Percentiles rank a stretch among this genome's conserved stretches.
Conservation (phyloP, 1,140 invertebrate genomes). For the Papilio polyxenes region DNA sequence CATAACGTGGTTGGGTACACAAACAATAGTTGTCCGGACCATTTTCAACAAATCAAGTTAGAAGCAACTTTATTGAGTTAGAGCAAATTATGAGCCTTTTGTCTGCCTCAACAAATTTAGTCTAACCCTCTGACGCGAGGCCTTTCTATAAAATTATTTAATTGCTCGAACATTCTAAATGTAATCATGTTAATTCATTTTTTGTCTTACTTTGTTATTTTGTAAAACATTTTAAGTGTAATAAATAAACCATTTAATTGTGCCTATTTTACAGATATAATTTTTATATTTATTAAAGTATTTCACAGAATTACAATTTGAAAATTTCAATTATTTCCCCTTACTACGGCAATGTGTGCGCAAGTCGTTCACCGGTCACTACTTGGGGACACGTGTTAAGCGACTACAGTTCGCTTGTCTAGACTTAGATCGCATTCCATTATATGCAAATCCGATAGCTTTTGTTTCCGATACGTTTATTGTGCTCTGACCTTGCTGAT, state of each 20-base stretch:
- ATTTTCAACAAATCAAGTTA: conserved; percentile 64
- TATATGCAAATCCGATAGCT: conserved; percentile 31
- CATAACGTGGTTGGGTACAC: conserved; percentile 52
- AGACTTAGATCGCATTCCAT: conserved; percentile 41
- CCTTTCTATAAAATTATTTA: conserved; percentile 16
- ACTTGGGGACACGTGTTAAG: conserved; percentile 28
- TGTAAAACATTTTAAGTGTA: no score
- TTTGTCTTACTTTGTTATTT: not conserved
- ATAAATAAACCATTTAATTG: not conserved
- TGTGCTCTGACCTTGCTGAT: conserved; percentile 4
- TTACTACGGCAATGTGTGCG: not conserved
- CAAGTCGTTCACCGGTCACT: conserved; percentile 32
- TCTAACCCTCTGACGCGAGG: conserved; percentile 38
- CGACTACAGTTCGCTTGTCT: conserved; percentile 38
- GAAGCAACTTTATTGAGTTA: conserved; percentile 61
- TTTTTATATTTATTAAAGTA: no score
- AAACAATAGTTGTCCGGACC: conserved; percentile 58
- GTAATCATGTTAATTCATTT: conserved; percentile 9
- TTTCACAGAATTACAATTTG: not conserved
- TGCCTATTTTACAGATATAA: not conserved
- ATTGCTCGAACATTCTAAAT: conserved; percentile 30
- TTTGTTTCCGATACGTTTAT: conserved; percentile 32
- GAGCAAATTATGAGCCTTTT: conserved; percentile 65
- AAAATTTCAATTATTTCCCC: conserved; percentile 3
- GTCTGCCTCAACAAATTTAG: conserved; percentile 59